Percentiles rank a stretch among this genome's conserved stretches.
These are phyloP conservation scores for Mus musculus DNA, from an alignment of 2,113 vertebrate genomes.

Conservation along the genomic window GRCm39 chr8:50538501-50539000, in stretches of 20 bases:
- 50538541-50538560: not conserved
- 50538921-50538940: not conserved
- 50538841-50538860: not conserved
- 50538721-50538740: not conserved
- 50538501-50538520: not conserved
- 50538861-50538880: not conserved
- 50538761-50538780: not conserved
- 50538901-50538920: not conserved
- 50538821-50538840: not conserved
- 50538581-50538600: not conserved
- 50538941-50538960: not conserved
- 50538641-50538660: not conserved
- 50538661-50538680: not conserved
- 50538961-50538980: not conserved
- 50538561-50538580: not conserved
- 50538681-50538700: not conserved
- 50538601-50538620: conserved; percentile 8
- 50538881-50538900: not conserved
- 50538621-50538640: not conserved
- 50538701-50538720: not conserved
- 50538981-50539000: not conserved
- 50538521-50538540: not conserved
- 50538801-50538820: not conserved
- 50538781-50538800: not conserved
- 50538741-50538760: not conserved